phyloP scores from a whole-genome alignment of 2,888 invertebrate species.

The Pandemis corylana region DNA sequence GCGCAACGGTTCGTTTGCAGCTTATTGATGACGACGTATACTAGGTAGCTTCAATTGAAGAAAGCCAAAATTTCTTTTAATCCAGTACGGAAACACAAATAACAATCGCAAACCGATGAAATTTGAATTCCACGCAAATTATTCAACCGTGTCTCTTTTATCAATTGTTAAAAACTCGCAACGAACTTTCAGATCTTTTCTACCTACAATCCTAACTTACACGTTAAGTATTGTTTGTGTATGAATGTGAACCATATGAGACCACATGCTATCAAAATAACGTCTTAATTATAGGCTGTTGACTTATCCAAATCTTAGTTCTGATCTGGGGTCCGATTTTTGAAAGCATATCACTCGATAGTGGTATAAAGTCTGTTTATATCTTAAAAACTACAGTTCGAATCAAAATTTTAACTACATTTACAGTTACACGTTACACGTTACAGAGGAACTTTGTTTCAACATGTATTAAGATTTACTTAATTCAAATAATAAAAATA shows the following conservation, averaged over 20 bases:
- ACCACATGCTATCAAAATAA: too few species aligned
- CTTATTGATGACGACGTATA: slow-evolving; percentile 55
- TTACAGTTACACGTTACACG: too few species aligned
- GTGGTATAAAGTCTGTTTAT: too few species aligned
- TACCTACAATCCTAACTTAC: too few species aligned
- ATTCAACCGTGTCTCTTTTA: slow-evolving; percentile 30
- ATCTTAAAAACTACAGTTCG: too few species aligned
- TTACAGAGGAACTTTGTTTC: too few species aligned
- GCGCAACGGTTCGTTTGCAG: slow-evolving; percentile 55
- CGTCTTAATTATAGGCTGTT: not conserved
- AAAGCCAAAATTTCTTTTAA: slow-evolving; percentile 37
- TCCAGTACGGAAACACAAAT: slow-evolving; percentile 12
- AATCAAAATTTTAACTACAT: too few species aligned
- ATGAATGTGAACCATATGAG: too few species aligned
- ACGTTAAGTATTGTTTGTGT: too few species aligned
- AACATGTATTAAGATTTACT: not conserved
- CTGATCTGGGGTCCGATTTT: not conserved
- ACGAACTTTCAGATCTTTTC: not conserved
- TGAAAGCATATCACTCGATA: too few species aligned
- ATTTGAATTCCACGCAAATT: slow-evolving; percentile 32
- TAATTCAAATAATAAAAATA: not conserved
- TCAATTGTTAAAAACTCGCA: not conserved
- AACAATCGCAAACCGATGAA: not conserved
- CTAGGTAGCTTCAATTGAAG: slow-evolving; percentile 36
- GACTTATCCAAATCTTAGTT: not conserved